phyloP scores from a whole-genome alignment of 2,888 invertebrate genomes.

The Lithophane semibrunnea region DNA sequence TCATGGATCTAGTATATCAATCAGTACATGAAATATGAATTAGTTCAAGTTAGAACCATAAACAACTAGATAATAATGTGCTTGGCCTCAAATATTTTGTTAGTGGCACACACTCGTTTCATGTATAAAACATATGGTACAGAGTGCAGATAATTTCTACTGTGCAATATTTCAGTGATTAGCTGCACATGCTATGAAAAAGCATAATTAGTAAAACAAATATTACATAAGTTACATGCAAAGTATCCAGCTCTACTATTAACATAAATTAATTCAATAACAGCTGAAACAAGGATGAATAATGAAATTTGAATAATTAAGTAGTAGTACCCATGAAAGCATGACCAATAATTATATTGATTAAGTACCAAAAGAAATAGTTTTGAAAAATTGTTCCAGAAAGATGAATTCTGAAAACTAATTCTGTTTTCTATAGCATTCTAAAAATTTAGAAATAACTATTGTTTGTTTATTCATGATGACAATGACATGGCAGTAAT shows the following conservation, averaged over 20 bases:
- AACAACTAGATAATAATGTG: neutral
- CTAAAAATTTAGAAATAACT: neutral
- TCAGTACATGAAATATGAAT: neutral
- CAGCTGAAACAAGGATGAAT: conserved; percentile 15
- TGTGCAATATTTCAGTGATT: neutral
- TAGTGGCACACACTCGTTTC: neutral
- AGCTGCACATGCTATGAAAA: neutral
- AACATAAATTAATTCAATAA: conserved; percentile 31
- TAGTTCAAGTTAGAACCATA: neutral
- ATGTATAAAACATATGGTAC: neutral
- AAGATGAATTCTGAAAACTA: neutral
- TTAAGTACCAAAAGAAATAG: neutral
- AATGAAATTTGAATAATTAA: conserved; percentile 37
- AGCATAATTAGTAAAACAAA: neutral
- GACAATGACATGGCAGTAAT: conserved; percentile 24
- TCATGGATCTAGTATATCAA: neutral
- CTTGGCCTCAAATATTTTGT: neutral
- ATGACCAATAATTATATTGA: conserved; percentile 28
- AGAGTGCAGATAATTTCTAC: neutral
- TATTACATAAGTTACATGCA: neutral
- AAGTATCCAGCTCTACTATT: conserved; percentile 4
- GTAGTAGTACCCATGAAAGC: conserved; percentile 31
- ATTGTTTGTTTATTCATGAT: neutral
- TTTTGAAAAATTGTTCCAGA: neutral
- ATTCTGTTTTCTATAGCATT: neutral